Conservation (phyloP, 2,888 invertebrate genomes). For the Buathra laborator region DNA sequence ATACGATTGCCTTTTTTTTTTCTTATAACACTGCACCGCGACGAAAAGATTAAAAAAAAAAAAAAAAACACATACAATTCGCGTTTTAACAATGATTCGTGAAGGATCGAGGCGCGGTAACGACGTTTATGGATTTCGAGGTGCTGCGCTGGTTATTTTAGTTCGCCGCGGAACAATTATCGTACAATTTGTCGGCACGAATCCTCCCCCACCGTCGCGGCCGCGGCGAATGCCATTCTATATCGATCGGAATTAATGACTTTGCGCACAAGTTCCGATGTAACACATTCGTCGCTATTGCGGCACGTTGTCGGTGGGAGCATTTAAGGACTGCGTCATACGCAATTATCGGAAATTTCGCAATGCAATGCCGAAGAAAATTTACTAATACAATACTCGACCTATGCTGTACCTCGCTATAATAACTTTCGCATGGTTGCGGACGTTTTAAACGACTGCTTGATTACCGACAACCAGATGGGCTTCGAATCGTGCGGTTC, state of each 20-base stretch:
- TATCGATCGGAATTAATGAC: conserved; percentile 51
- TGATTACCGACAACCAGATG: conserved; percentile 79
- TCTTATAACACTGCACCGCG: background rate
- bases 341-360: conserved; percentile 19
- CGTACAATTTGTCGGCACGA: conserved; percentile 48
- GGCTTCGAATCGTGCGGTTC: conserved; percentile 77
- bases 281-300: conserved; percentile 25
- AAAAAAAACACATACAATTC: background rate
- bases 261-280: conserved; percentile 36
- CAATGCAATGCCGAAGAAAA: conserved; percentile 21
- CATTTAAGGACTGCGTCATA: background rate
- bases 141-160: conserved; percentile 45
- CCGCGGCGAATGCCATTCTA: conserved; percentile 14
- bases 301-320: background rate
- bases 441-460: conserved; percentile 77
- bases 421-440: conserved; percentile 36
- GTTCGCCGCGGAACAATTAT: conserved; percentile 52
- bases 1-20: too few species aligned
- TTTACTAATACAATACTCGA: conserved; percentile 7
- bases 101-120: conserved; percentile 38
- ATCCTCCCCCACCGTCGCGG: background rate
- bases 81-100: conserved; percentile 44
- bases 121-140: conserved; percentile 54
- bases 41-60: background rate
- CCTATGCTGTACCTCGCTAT: background rate